Evolutionary conservation across 2,888 invertebrate species (phyloP).

Genomic region (Eupsilia transversa): DNA sequence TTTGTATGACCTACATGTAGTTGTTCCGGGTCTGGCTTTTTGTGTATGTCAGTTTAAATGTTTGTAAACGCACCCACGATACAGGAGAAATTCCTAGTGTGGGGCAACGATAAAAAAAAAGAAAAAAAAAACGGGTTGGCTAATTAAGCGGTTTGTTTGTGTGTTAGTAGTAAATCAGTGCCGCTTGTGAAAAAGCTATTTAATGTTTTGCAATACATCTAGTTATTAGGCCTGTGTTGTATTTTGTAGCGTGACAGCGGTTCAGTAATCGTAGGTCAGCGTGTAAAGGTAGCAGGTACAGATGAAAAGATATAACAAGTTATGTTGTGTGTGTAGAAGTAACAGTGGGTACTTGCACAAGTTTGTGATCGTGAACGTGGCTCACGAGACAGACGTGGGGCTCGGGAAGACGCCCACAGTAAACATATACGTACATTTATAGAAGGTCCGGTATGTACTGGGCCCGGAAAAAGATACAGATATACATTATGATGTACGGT

Average conservation of each 20-base stretch:
- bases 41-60: too few species aligned
- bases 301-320: background rate
- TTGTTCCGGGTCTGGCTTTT: too few species aligned
- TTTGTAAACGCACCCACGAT: too few species aligned
- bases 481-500: background rate
- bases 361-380: conserved; percentile 19
- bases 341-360: conserved; percentile 12
- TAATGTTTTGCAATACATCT: background rate
- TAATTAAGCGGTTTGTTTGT: too few species aligned
- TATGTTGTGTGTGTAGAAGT: conserved; percentile 4
- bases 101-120: too few species aligned
- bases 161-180: background rate
- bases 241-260: background rate
- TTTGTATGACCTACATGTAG: too few species aligned
- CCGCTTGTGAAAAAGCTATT: background rate
- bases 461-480: too few species aligned
- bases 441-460: conserved; percentile 1
- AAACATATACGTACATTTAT: background rate
- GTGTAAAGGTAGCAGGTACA: background rate
- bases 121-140: too few species aligned
- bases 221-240: too few species aligned
- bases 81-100: too few species aligned
- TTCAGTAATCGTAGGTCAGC: background rate
- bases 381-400: conserved; percentile 1
- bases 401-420: background rate